Base-by-base conservation (phyloP, 2,888 invertebrate genomes). In the Trichopoda pennipes region DNA sequence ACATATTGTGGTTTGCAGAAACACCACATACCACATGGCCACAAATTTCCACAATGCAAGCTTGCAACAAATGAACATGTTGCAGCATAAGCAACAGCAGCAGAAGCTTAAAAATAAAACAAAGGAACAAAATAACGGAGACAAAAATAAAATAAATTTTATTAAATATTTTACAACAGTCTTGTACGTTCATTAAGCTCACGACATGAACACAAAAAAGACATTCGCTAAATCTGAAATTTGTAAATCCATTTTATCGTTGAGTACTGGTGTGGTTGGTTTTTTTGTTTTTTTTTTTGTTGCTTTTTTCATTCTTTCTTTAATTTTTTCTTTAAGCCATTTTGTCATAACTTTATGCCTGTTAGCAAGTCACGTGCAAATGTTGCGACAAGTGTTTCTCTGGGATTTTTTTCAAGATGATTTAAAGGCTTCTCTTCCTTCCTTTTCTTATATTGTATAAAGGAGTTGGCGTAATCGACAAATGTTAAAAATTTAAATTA, bases 341-440 rank as follows among this genome's bases (percentile, higher is more conserved):
- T 78, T 78, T 78, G 74, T 81, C 73, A 68, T 77, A 81, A 73
- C 77, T 81, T 81, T 74, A 74, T 81, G 81, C 78, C 81, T 78
- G 68, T 74, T 47, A 69, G 78, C 81, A 74, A 69, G 81, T 81
- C 81, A 81, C 81, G 81, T 81, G 81, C 81, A 77, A 70, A 70
- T 77, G 69, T 64, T 81, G 61, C 63, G 69, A 74, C 81, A 81
- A 81, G 64, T 81, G 61, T 47, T 47, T 64, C 51, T 32, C 28
- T 23, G 51, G 12, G 3, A 9, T 64, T 14, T 42, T 61, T 32
- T 14, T 47, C 47, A 60, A 28, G 60, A 55, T 17, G 14, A 49
- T 55, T 79, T 60, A 47, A 60, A 35, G 7, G 7, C 3, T 51
- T 64, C 12, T 55, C 23, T 16, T 49, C 0, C 49, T 44, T 32